Base-by-base conservation (phyloP, 2,797 vertebrate species). In the Psittacula echo region DNA sequence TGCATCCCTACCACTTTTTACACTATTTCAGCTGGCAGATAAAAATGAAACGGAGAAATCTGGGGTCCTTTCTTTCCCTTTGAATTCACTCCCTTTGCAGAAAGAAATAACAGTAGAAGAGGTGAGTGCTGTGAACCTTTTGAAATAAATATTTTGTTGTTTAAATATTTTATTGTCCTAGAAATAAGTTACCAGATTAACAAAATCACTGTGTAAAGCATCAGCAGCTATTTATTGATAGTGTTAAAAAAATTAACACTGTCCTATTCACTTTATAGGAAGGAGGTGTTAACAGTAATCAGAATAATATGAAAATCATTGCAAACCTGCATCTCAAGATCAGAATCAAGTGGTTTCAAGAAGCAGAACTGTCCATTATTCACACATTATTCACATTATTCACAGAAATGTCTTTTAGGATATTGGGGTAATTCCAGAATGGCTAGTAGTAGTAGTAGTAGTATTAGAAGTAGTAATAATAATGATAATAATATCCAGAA, bases 41-140 rank as follows among this genome's bases (percentile, higher is more conserved):
- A 72, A 70, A 82, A 86, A 91, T 22, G 89, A 74, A 76, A 18
- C 19, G 3, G 85, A 37, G 53, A 44, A 85, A 42, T 48, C 78
- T 4, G 42, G 41, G 2, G 44, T 94, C 73, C 65, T 97, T 70
- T 96, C 95, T 74, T 85, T 97, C 30, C 77, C 95, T 54, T 73
- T 97, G 77, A 92, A 50, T 86, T 90, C 95, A 22, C 72, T 97
- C 14, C 96, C 97, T 71, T 56, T 95, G 71, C 79, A 95, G 82
- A 85, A 95, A 54, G 96, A 97, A 89, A 86, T 97, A 85, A 21
- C 12, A 37, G 19, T 97, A 29, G 87, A 93, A 62, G 94, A 94
- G 95, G 97, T 97, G 71, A 95, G 92, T 76, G 27, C 7, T 71
- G n/a, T 70, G 30, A 83, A 34, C 11, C 3, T 86, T 80, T 80